Evolutionary conservation across 2,797 vertebrate species (phyloP), one percentile per base, ranked within the genome.

Genomic region (Acipenser oxyrinchus): DNA sequence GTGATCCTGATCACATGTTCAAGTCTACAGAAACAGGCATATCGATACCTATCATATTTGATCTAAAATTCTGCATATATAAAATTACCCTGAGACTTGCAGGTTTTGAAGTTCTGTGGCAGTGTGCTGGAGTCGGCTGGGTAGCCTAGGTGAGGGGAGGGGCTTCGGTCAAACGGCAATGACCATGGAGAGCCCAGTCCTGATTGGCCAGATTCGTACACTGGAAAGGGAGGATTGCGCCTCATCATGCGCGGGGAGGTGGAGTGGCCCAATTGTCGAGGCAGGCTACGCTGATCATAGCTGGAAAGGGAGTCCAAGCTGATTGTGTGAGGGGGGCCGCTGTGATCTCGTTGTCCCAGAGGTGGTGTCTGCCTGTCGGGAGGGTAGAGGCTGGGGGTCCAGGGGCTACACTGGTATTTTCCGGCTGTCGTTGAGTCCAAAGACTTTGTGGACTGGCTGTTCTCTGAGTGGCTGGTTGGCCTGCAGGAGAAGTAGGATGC

Each of bases 51-150:
- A 9, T 13, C 62, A 37, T 3, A 52, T 65, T 10, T 67, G 0
- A 7, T 10, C 2, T 6, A 11, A 10, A 8, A 8, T 53, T 7
- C 55, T 11, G 53, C 18, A 51, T 64, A 9, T 15, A 6, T 67
- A 0, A 18, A 51, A 60, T 70, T 50, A 90, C 89, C 86, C 51
- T 69, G 7, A 60, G 70, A 58, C 57, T 60, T 80, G 57, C 71
- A 75, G 7, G 63, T 2, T 6, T 51, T 63, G 58, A 83, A 79
- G 48, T 78, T 86, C 12, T 83, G 77, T 3, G 88, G 86, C 7
- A 88, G 75, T 0, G 87, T 89, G 77, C 15, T 83, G 63, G 81
- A 68, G 1, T 49, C 4, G 0, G 68, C 10, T 2, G 67, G 64
- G 37, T 64, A 73, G 6, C 79, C 68, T 6, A 68, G 10, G 60